Evolutionary conservation across 2,113 vertebrate genomes (phyloP).

Genomic region (Mirounga angustirostris): DNA sequence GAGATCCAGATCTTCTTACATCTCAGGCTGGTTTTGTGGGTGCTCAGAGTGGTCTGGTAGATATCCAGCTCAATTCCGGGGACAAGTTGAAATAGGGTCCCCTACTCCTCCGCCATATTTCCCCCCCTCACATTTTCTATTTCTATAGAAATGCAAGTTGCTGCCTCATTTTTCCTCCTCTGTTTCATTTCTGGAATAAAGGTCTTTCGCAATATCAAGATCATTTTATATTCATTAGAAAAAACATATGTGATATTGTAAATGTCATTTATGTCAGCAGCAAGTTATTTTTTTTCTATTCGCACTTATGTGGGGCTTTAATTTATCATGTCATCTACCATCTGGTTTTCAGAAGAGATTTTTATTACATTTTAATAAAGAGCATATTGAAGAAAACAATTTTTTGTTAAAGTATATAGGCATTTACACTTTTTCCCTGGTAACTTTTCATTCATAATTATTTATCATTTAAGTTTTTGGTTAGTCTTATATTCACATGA

Average conservation of each 20-base stretch:
- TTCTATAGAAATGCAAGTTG: constrained; percentile 36
- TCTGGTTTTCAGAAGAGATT: constrained; percentile 73
- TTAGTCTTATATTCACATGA: neutral
- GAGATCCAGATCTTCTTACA: too few relatives aligned
- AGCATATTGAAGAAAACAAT: constrained; percentile 64
- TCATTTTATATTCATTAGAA: constrained; percentile 77
- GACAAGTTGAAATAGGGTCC: too few relatives aligned
- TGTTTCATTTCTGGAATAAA: constrained; percentile 66
- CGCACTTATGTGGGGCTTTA: constrained; percentile 73
- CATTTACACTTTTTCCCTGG: constrained; percentile 38
- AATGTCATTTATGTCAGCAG: constrained; percentile 82
- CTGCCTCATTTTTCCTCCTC: constrained; percentile 16
- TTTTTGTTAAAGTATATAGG: constrained; percentile 43
- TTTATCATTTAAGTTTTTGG: constrained; percentile 44
- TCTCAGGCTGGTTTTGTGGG: too few relatives aligned
- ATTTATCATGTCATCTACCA: constrained; percentile 82
- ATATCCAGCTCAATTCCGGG: too few relatives aligned
- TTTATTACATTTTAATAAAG: constrained; percentile 82
- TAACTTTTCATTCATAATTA: constrained; percentile 43
- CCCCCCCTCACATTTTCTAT: neutral
- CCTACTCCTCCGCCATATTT: too few relatives aligned
- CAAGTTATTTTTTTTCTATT: constrained; percentile 75
- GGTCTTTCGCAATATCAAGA: constrained; percentile 72
- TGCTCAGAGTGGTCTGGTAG: too few relatives aligned
- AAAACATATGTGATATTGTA: constrained; percentile 78